Conservation (phyloP, 1,140 invertebrate genomes). For the Drosophila littoralis region DNA sequence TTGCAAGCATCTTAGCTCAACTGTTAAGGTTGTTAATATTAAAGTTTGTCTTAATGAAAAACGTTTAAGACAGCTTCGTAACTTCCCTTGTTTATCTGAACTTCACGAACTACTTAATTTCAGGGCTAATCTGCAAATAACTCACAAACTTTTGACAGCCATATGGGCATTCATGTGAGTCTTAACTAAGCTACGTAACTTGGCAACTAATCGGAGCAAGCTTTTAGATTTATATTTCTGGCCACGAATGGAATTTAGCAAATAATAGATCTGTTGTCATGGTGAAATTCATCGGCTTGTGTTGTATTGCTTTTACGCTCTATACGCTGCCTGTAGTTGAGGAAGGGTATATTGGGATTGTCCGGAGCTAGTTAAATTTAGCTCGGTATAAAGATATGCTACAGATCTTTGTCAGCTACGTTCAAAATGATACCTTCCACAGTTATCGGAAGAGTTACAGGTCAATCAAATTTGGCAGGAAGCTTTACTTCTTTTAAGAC, state of each 20-base stretch:
- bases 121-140: not conserved
- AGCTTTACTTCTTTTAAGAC: too few species aligned
- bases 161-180: not conserved
- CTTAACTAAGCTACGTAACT: not conserved
- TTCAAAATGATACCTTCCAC: too few species aligned
- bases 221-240: not conserved
- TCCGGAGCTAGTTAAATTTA: not conserved
- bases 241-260: conserved; percentile 4
- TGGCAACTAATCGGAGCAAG: conserved; percentile 11
- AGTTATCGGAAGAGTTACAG: not conserved
- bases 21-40: too few species aligned
- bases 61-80: too few species aligned
- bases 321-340: not conserved
- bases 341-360: not conserved
- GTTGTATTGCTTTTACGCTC: conserved; percentile 15
- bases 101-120: not conserved
- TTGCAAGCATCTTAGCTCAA: too few species aligned
- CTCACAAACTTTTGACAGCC: not conserved
- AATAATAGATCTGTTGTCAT: conserved; percentile 29
- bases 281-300: not conserved
- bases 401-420: too few species aligned
- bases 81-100: not conserved
- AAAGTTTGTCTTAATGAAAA: too few species aligned
- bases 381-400: too few species aligned
- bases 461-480: too few species aligned